phyloP scores from a whole-genome alignment of 2,113 vertebrate species.

The Marmota flaviventris region DNA sequence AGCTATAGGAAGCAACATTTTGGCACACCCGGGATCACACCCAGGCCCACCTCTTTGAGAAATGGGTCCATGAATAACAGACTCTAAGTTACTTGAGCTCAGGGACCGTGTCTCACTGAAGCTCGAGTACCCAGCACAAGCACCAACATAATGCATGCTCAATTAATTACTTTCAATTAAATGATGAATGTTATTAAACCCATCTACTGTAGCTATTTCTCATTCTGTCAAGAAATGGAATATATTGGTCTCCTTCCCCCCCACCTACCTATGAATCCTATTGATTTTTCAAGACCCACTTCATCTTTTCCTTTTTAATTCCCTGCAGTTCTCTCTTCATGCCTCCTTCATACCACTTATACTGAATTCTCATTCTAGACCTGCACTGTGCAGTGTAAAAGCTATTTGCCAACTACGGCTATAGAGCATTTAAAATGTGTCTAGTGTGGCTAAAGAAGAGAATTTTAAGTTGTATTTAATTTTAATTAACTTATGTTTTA shows the following conservation, averaged over 20 bases:
- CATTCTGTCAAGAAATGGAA: not conserved
- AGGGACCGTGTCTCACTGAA: not conserved
- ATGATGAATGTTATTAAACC: not conserved
- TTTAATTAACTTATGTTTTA: not conserved
- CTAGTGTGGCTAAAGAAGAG: not conserved
- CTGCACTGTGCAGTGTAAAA: no score
- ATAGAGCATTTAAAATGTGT: not conserved
- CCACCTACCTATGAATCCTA: not conserved
- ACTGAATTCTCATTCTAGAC: not conserved
- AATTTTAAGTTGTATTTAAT: slow-evolving; percentile 14
- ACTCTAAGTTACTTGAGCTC: not conserved
- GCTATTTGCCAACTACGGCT: no score
- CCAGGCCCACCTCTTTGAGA: not conserved
- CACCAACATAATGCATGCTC: no score
- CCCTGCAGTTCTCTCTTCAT: not conserved
- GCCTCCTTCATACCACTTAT: not conserved
- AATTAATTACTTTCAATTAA: not conserved
- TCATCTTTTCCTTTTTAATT: not conserved
- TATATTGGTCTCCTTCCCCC: not conserved
- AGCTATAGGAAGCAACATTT: not conserved
- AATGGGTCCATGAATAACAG: not conserved
- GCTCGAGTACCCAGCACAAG: no score
- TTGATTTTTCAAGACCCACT: not conserved
- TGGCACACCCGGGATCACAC: not conserved
- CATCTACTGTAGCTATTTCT: not conserved